Evolutionary conservation across 2,888 invertebrate genomes (phyloP).

Genomic region (Sinotaia quadrata): DNA sequence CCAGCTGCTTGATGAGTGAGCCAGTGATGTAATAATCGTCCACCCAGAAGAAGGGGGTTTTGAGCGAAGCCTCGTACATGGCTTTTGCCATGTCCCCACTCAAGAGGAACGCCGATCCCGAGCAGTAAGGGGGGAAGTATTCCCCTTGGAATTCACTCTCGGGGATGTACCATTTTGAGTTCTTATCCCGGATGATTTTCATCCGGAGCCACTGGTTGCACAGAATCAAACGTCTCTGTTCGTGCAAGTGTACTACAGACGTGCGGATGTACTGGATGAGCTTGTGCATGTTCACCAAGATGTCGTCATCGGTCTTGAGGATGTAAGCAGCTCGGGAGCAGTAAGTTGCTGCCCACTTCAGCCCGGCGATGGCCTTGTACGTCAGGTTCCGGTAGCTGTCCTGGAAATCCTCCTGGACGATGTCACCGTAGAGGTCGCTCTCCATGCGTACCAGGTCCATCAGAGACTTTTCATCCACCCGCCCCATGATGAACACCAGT

Average conservation of each 20-base stretch:
- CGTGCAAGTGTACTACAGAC: conserved; percentile 37
- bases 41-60: conserved; percentile 88
- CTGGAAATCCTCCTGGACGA: conserved; percentile 70
- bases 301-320: conserved; percentile 74
- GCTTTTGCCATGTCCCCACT: conserved; percentile 78
- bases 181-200: conserved; percentile 70
- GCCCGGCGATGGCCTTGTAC: conserved; percentile 72
- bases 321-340: conserved; percentile 69
- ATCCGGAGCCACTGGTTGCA: conserved; percentile 71
- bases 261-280: conserved; percentile 50
- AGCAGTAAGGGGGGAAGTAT: conserved; percentile 73
- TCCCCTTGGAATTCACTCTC: conserved; percentile 69
- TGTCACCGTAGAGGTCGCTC: conserved; percentile 63
- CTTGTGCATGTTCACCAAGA: conserved; percentile 74
- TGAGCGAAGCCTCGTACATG: conserved; percentile 78
- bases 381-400: conserved; percentile 73
- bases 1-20: conserved; percentile 75
- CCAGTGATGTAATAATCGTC: conserved; percentile 92
- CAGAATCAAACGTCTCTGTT: conserved; percentile 54
- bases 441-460: conserved; percentile 63
- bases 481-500: conserved; percentile 69
- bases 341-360: conserved; percentile 71
- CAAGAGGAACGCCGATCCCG: conserved; percentile 75
- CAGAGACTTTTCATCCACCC: conserved; percentile 42
- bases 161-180: conserved; percentile 73